Evolutionary conservation across 2,888 invertebrate genomes (phyloP).

Genomic region (Tupiocoris notatus): DNA sequence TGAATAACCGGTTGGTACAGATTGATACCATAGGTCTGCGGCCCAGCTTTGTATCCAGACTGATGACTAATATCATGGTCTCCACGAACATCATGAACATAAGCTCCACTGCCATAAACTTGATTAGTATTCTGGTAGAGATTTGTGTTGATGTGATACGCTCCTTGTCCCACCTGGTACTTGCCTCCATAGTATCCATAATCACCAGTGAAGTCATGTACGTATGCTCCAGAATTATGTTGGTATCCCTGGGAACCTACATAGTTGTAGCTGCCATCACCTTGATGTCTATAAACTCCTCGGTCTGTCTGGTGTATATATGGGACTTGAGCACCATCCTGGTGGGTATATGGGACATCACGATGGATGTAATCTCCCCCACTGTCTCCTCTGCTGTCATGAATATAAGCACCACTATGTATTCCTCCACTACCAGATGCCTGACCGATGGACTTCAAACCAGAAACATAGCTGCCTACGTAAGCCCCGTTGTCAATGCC

Average conservation of each 20-base stretch:
- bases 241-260: constrained; percentile 17
- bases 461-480: constrained; percentile 18
- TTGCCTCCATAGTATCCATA: constrained; percentile 38
- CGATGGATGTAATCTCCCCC: constrained; percentile 35
- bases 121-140: constrained; percentile 7
- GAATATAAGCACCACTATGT: constrained; percentile 42
- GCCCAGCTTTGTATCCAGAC: constrained; percentile 1
- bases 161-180: constrained; percentile 33
- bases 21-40: constrained; percentile 28
- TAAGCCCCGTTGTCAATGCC: constrained; percentile 30
- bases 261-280: constrained; percentile 21
- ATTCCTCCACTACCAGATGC: background rate
- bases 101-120: constrained; percentile 40
- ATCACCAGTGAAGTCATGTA: constrained; percentile 40
- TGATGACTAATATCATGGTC: constrained; percentile 36
- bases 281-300: constrained; percentile 19
- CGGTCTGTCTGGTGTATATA: constrained; percentile 32
- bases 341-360: constrained; percentile 41
- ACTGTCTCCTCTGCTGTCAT: constrained; percentile 38
- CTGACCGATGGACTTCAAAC: background rate
- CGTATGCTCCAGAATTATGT: constrained; percentile 42
- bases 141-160: constrained; percentile 24
- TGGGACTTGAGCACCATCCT: constrained; percentile 42
- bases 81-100: constrained; percentile 42
- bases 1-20: constrained; percentile 43